These are phyloP conservation scores for Protobothrops mucrosquamatus DNA, from an alignment of 2,113 vertebrate species.

Conservation along the genomic window DNA sequence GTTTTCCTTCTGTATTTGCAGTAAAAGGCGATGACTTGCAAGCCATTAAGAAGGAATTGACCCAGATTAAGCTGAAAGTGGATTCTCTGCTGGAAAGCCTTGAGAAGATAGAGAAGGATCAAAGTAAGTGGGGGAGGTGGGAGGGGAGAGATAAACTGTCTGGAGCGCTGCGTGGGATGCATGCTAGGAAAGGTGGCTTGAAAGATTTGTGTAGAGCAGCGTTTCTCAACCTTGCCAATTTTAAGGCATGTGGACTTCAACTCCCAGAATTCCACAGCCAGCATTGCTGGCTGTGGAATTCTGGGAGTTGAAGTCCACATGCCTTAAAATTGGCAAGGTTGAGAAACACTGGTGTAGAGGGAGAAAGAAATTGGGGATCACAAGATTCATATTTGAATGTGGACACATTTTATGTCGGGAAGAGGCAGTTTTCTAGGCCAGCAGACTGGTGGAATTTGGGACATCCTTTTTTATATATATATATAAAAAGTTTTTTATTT, in stretches of 20 bases:
- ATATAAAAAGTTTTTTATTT: too few relatives aligned
- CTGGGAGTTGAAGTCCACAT: too few relatives aligned
- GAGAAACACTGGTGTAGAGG: neutral
- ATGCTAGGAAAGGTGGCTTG: neutral
- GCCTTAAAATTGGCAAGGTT: too few relatives aligned
- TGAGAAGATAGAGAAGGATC: conserved; percentile 84
- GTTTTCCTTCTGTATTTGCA: conserved; percentile 40
- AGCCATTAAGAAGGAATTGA: conserved; percentile 86
- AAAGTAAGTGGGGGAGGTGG: conserved; percentile 77
- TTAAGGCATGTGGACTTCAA: too few relatives aligned
- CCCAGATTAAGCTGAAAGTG: conserved; percentile 89
- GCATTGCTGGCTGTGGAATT: too few relatives aligned
- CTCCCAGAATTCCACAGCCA: too few relatives aligned
- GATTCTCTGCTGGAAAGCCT: conserved; percentile 85
- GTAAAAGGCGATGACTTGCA: conserved; percentile 86
- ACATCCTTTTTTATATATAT: too few relatives aligned
- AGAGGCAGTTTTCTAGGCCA: neutral
- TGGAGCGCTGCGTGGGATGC: too few relatives aligned
- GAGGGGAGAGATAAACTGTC: neutral
- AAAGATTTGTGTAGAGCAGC: neutral
- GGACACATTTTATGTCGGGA: neutral
- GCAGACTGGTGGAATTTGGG: neutral
- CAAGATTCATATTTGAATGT: too few relatives aligned
- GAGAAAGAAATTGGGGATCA: accelerated
- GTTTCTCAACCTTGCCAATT: too few relatives aligned